Base-by-base conservation (phyloP, 2,113 vertebrate species). In the Oxyura jamaicensis region DNA sequence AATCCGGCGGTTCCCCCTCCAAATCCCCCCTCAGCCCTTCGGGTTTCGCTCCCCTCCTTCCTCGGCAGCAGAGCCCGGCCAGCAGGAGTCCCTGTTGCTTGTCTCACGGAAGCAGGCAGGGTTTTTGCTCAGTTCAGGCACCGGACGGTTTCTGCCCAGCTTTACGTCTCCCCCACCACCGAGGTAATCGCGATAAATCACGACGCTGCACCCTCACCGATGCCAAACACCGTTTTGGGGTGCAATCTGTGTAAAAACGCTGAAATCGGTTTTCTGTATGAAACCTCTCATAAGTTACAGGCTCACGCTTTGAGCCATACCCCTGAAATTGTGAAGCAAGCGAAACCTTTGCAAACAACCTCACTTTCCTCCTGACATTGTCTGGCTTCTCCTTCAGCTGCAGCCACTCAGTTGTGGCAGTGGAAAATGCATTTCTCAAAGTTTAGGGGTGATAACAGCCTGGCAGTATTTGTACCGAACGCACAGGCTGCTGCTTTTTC, bases 61-160 rank as follows among this genome's bases (percentile, higher is more conserved):
- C 71, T 62, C 17, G 1, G 83, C 80, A 29, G 82, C 80, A 0
- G 73, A 86, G 66, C 69, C 44, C 0, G 93, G 86, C 96, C 94
- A 97, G 96, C 94, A 95, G 94, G 96, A 97, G 97, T 96, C 95
- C 90, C 97, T 95, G 74, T 97, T 97, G 97, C 93, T 63, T 90
- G 77, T 79, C 77, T 84, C 71, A 94, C 85, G 48, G 86, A 96
- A 63, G 36, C 87, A 22, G 29, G 5, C 86, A 78, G 13, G 33
- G 48, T 41, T 87, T 84, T 71, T 52, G 28, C 53, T 80, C 4
- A 55, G 82, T 44, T 59, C 86, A 35, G 10, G 1, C 67, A 13
- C 33, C 23, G 42, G 77, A 81, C 23, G 3, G 28, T 71, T 85
- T 52, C 53, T 80, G 52, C 81, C 79, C 33, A 29, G 26, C 60